Evolutionary conservation across 2,888 invertebrate genomes (phyloP), one percentile per base, ranked within the genome.

Genomic region (Gari tellinella): DNA sequence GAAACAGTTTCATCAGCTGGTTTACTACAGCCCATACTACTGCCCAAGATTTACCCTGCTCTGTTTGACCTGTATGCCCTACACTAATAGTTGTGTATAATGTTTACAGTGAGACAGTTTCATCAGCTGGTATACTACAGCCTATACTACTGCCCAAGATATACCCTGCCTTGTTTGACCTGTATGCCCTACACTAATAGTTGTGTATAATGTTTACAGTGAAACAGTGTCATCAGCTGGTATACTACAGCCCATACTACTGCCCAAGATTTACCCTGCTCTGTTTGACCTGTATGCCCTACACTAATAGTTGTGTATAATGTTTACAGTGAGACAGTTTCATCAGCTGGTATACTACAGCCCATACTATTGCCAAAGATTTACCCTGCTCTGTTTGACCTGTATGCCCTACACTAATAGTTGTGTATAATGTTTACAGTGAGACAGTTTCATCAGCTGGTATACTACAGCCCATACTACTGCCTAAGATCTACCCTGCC

Each of bases 61-160:
- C 92, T 96, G 81, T 96, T 96, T 92, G 95, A 96, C 74, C 92
- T 96, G 25, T 96, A 96, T 90, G 96, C 96, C 23, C 92, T 96
- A 25, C 95, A 95, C 88, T 95, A n/a, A n/a, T n/a, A n/a, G n/a
- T n/a, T n/a, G n/a, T n/a, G n/a, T n/a, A n/a, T n/a, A n/a, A n/a
- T n/a, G n/a, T n/a, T n/a, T n/a, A n/a, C n/a, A n/a, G n/a, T n/a
- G n/a, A n/a, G n/a, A n/a, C n/a, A n/a, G n/a, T n/a, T n/a, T n/a
- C n/a, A n/a, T n/a, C 89, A 14, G 83, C 82, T 7, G 83, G 84
- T 0, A 92, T 96, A 21, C 93, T 96, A 37, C 95, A 96, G 89
- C 95, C 96, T 0, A 93, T 95, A 14, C 91, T 96, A 65, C 93
- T 96, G 49, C 96, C 96, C 15, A 94, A 95, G 76, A 94, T 95